Evolutionary conservation across 2,113 vertebrate genomes (phyloP), one percentile per base, ranked within the genome.

Genomic region (Zeus faber): DNA sequence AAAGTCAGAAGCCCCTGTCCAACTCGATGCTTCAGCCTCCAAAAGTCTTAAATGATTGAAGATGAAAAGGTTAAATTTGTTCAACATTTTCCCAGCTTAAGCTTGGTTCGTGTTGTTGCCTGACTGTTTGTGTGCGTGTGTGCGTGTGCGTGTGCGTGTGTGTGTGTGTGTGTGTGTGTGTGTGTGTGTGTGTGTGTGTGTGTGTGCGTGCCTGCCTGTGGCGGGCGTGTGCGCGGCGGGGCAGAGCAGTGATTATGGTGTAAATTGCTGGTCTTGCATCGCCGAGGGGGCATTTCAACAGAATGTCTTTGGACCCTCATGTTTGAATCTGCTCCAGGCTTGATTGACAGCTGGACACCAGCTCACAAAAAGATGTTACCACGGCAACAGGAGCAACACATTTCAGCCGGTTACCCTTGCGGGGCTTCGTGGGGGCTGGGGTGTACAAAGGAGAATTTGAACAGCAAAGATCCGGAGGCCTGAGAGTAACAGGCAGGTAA

Each of bases 331-430:
- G 47, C 59, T 76, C 37, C 2, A 48, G 70, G 20, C 25, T 33
- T 75, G 79, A 78, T 54, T 72, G 80, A 71, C 79, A 76, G 70
- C 54, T 62, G 54, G 58, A 59, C 1, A 16, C 33, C 17, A 24
- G 59, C 59, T 65, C 23, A 61, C 11, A 39, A 49, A 62, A 41
- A 79, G 72, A 72, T 79, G 77, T 74, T 71, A 46, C 74, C 22
- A 43, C 0, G 7, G 61, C 20, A 24, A 55, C 31, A 11, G 47
- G 22, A 58, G 47, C 8, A 48, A 60, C 40, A 52, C 54, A 50
- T 35, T 11, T 64, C 18, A 45, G 51, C 26, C 22, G 17, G 22
- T 48, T 45, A 20, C n/a, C 52, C 54, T 2, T 16, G 43, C 18
- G 11, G n/a, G 49, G 68, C 68, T n/a, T n/a, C n/a, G n/a, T n/a